A percentile compares a stretch with the other conserved stretches of the same genome.
Evolutionary conservation across 2,888 invertebrate species (phyloP).

Genomic region (Lutraria lutraria): DNA sequence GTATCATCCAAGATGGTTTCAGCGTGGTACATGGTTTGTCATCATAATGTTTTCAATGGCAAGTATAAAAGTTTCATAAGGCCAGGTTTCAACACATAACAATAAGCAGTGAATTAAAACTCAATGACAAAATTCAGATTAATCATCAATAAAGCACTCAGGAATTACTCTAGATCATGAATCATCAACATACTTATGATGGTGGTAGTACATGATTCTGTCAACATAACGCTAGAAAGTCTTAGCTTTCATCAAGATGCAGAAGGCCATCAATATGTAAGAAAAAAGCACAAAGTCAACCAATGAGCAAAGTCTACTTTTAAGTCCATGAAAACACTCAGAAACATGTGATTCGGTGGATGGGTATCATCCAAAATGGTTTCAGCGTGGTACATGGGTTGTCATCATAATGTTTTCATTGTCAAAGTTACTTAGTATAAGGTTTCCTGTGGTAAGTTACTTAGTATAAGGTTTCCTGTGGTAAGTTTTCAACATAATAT

Average conservation of each 20-base stretch:
- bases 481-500: neutral
- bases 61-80: no score
- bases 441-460: no score
- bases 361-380: constrained; percentile 10
- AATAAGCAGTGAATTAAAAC: no score
- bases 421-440: neutral
- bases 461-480: no score
- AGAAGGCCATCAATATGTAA: no score
- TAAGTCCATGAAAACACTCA: neutral
- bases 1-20: no score
- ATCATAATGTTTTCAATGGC: no score
- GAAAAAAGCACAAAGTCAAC: no score
- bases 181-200: constrained; percentile 2
- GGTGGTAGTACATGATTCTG: constrained; percentile 1
- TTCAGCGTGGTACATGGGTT: constrained; percentile 29
- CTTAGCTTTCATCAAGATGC: neutral
- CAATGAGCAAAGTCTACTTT: no score
- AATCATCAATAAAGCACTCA: neutral
- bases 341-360: constrained; percentile 27
- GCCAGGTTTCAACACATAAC: no score
- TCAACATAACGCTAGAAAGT: neutral
- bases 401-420: no score
- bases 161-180: neutral
- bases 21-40: no score
- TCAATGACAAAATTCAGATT: neutral